Evolutionary conservation across 2,797 vertebrate genomes (phyloP), one percentile per base, ranked within the genome.

Genomic region (Melopsittacus undulatus): DNA sequence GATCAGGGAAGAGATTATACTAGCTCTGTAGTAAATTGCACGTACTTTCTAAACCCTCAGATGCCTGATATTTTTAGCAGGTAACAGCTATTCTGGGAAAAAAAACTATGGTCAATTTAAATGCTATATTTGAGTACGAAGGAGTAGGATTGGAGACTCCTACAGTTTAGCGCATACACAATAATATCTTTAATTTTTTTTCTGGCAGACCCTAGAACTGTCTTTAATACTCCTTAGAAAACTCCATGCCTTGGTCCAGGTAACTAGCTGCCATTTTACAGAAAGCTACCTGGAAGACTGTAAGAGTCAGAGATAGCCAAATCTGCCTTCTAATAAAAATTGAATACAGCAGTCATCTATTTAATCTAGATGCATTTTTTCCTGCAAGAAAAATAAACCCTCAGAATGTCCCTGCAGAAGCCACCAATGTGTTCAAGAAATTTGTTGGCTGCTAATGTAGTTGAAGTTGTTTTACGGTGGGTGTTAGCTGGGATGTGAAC

Each of bases 361-460:
- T 81, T 68, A 40, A 12, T 76, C 24, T 70, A 81, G 67, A 69
- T 24, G 5, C 1, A 40, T 54, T 75, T 81, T 87, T 46, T 26
- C 34, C 19, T 70, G 24, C 4, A 36, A 36, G 30, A 73, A 78
- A 57, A 78, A 34, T 45, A 75, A 74, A 36, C 20, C 4, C 17
- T 61, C 46, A 62, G 34, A 49, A 46, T 48, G 6, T 66, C 15
- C 87, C 21, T 87, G 30, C 34, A 57, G 61, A 83, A 89, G 11
- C 5, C 0, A 1, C 2, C 21, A 49, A 4, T 1, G 1, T 46
- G 4, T 61, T 68, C 12, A 56, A 49, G 12, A 72, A 27, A 24
- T 61, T 62, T 72, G 3, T 83, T 57, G 54, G 26, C 42, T 63
- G 18, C 16, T 83, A 34, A 30, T 23, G 15, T 56, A 42, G 34